Conservation (phyloP, 1,140 invertebrate species). For the Drosophila funebris region DNA sequence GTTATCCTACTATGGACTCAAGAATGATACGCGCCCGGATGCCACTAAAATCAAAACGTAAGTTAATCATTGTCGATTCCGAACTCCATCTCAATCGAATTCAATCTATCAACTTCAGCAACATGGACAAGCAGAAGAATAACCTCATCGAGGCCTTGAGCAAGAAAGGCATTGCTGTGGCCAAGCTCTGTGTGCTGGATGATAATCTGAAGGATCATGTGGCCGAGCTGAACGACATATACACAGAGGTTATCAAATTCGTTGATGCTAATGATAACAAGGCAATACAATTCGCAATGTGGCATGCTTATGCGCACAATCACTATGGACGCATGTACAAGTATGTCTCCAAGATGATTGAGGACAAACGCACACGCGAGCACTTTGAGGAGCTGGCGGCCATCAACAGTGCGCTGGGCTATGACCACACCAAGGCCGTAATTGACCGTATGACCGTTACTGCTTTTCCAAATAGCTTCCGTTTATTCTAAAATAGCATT, state of each 20-base stretch:
- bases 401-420: conserved; percentile 87
- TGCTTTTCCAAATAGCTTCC: conserved; percentile 71
- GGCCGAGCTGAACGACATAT: conserved; percentile 87
- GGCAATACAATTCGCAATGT: conserved; percentile 90
- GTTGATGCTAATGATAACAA: conserved; percentile 91
- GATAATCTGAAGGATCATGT: conserved; percentile 83
- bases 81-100: neutral
- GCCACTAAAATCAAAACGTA: conserved; percentile 91
- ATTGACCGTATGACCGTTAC: conserved; percentile 70
- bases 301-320: conserved; percentile 90
- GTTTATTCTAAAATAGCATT: conserved; percentile 70
- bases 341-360: conserved; percentile 89
- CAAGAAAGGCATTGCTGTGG: conserved; percentile 90
- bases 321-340: conserved; percentile 93
- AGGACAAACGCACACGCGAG: conserved; percentile 91
- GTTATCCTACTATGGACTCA: conserved; percentile 91
- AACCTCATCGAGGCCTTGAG: conserved; percentile 91
- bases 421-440: conserved; percentile 87
- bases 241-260: conserved; percentile 90
- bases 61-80: conserved; percentile 55
- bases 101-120: conserved; percentile 82
- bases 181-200: conserved; percentile 86
- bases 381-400: conserved; percentile 89
- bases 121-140: conserved; percentile 92
- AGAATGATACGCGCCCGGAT: conserved; percentile 90